Evolutionary conservation across 1,140 invertebrate genomes (phyloP).

Genomic region (Megalonaias nervosa): DNA sequence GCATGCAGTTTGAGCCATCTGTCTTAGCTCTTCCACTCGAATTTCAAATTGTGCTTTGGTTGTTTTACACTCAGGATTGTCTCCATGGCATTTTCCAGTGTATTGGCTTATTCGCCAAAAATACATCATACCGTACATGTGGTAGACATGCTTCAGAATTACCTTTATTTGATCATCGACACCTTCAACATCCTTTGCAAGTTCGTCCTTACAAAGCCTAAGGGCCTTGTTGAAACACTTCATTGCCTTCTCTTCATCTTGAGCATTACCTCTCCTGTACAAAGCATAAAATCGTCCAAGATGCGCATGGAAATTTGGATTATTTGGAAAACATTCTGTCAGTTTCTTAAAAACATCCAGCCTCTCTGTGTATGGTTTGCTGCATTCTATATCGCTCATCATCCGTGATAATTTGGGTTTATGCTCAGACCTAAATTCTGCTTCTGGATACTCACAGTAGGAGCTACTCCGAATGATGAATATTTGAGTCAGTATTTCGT

Average conservation of each 20-base stretch:
- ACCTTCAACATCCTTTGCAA: background rate
- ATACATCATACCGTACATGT: constrained; percentile 45
- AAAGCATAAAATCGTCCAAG: constrained; percentile 39
- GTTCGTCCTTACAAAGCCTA: constrained; percentile 13
- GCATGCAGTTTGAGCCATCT: constrained; percentile 28
- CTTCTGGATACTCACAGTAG: constrained; percentile 25
- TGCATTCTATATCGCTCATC: constrained; percentile 32
- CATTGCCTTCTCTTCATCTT: constrained; percentile 38
- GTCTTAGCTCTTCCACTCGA: constrained; percentile 7
- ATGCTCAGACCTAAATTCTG: constrained; percentile 2
- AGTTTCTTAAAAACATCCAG: constrained; percentile 36
- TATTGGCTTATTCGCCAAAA: constrained; percentile 19
- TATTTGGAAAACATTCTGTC: constrained; percentile 32
- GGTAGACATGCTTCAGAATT: constrained; percentile 40
- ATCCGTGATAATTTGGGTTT: constrained; percentile 35
- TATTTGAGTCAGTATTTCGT: constrained; percentile 32
- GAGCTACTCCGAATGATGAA: constrained; percentile 39
- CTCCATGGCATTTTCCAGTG: constrained; percentile 9
- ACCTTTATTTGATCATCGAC: constrained; percentile 13
- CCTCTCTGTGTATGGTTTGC: constrained; percentile 36
- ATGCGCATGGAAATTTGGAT: constrained; percentile 45
- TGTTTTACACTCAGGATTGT: constrained; percentile 9
- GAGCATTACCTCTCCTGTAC: constrained; percentile 35
- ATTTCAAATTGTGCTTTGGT: constrained; percentile 2
- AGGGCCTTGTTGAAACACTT: constrained; percentile 34